phyloP scores from a whole-genome alignment of 2,797 vertebrate species.

The Hyperoplus lanceolatus region DNA sequence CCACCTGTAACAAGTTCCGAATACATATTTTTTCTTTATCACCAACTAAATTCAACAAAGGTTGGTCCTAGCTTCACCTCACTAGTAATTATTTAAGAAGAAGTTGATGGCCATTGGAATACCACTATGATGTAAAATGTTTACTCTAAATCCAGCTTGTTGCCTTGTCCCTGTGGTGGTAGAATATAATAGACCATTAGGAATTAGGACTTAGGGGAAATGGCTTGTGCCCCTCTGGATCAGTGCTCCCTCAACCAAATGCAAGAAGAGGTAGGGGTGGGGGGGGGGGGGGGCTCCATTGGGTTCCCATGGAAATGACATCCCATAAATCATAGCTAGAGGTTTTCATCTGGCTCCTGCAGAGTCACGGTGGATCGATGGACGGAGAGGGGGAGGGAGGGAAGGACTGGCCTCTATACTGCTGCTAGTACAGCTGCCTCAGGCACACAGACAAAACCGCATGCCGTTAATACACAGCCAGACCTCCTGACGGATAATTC shows the following conservation, averaged over 20 bases:
- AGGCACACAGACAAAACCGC: slow-evolving; percentile 49
- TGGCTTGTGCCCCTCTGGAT: slow-evolving; percentile 29
- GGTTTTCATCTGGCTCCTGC: slow-evolving; percentile 77
- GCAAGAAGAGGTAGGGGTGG: background rate
- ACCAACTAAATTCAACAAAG: background rate
- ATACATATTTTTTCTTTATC: background rate
- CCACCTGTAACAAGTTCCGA: background rate
- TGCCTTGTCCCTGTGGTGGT: background rate
- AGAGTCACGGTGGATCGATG: slow-evolving; percentile 77
- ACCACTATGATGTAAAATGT: slow-evolving; percentile 19
- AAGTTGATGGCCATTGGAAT: slow-evolving; percentile 15
- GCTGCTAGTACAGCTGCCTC: slow-evolving; percentile 23
- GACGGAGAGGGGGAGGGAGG: slow-evolving; percentile 44
- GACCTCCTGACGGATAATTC: slow-evolving; percentile 45
- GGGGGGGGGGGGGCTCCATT: slow-evolving; percentile 34
- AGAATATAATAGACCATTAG: background rate
- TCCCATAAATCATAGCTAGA: slow-evolving; percentile 81
- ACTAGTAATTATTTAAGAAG: background rate
- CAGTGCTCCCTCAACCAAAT: slow-evolving; percentile 26
- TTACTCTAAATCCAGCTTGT: slow-evolving; percentile 27
- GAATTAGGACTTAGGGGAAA: slow-evolving; percentile 46
- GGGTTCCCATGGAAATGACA: slow-evolving; percentile 65
- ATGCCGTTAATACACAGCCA: slow-evolving; percentile 46
- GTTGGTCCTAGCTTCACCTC: slow-evolving; percentile 9
- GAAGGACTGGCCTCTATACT: slow-evolving; percentile 6